Evolutionary conservation across 2,888 invertebrate genomes (phyloP).

Genomic region (Spatulosminthurus flaviceps): DNA sequence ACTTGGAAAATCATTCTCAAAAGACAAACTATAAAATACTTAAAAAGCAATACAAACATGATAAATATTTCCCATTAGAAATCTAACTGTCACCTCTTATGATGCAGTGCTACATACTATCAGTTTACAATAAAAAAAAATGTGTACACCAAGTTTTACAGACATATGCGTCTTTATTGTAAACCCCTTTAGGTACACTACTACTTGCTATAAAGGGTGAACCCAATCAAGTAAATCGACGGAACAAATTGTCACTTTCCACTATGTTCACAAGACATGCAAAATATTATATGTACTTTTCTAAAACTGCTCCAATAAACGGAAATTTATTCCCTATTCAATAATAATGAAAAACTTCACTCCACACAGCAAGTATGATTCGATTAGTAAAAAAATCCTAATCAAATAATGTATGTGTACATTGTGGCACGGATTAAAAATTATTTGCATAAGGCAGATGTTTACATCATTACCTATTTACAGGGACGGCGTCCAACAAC

Average conservation of each 20-base stretch:
- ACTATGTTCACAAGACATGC: too few relatives aligned
- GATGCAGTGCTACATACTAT: not conserved
- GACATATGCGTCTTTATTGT: not conserved
- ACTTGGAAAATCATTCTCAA: not conserved
- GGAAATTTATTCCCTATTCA: too few relatives aligned
- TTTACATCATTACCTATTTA: slow-evolving; percentile 36
- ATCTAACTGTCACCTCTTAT: not conserved
- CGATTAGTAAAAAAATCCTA: slow-evolving; percentile 20
- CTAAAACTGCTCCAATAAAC: too few relatives aligned
- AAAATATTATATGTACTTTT: too few relatives aligned
- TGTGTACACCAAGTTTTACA: not conserved
- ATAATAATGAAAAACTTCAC: too few relatives aligned
- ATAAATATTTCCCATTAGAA: slow-evolving; percentile 4
- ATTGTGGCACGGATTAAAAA: slow-evolving; percentile 36
- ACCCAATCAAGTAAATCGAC: slow-evolving; percentile 2
- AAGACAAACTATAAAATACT: not conserved
- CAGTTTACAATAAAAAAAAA: not conserved
- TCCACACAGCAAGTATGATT: too few relatives aligned
- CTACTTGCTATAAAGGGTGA: not conserved
- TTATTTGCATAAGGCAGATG: slow-evolving; percentile 43
- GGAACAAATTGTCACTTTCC: not conserved
- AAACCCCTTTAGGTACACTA: too few relatives aligned
- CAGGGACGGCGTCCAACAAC: slow-evolving; percentile 10
- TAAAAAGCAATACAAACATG: not conserved
- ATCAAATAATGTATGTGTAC: slow-evolving; percentile 28